Conservation (phyloP, 2,797 vertebrate genomes). For the Valencia hispanica region DNA sequence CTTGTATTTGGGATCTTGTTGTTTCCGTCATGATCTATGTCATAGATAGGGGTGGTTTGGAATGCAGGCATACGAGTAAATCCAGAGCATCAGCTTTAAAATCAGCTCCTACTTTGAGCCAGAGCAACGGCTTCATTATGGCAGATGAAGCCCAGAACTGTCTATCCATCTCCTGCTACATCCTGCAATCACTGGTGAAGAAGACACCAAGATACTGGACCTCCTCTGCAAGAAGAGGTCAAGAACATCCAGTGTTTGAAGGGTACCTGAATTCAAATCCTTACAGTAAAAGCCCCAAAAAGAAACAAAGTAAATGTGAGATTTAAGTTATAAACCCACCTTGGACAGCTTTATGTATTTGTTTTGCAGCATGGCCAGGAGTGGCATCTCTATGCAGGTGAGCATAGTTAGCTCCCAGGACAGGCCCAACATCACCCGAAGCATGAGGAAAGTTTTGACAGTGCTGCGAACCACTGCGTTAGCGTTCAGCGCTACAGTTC, state of each 20-base stretch:
- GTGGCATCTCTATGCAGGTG: conserved; percentile 81
- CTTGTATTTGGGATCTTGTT: too few relatives aligned
- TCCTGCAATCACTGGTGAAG: too few relatives aligned
- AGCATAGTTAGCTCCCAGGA: conserved; percentile 87
- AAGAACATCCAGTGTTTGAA: neutral
- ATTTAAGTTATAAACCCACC: conserved; percentile 59
- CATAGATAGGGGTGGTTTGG: too few relatives aligned
- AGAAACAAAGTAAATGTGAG: neutral
- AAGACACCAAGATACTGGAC: too few relatives aligned
- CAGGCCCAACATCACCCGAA: conserved; percentile 83
- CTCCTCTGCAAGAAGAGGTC: too few relatives aligned
- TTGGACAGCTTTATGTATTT: conserved; percentile 72
- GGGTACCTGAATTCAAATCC: neutral
- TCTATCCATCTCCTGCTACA: neutral
- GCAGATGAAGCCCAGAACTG: neutral
- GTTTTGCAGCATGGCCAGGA: conserved; percentile 75
- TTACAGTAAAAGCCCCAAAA: neutral
- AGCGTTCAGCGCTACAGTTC: conserved; percentile 80
- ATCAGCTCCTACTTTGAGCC: neutral
- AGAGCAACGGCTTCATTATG: neutral
- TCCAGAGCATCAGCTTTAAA: too few relatives aligned
- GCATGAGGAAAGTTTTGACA: conserved; percentile 78
- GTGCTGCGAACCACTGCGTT: conserved; percentile 83
- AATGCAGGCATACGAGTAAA: too few relatives aligned
- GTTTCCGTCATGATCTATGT: too few relatives aligned